Conservation (phyloP, 1,140 invertebrate genomes). For the Drosophila tsacasi region DNA sequence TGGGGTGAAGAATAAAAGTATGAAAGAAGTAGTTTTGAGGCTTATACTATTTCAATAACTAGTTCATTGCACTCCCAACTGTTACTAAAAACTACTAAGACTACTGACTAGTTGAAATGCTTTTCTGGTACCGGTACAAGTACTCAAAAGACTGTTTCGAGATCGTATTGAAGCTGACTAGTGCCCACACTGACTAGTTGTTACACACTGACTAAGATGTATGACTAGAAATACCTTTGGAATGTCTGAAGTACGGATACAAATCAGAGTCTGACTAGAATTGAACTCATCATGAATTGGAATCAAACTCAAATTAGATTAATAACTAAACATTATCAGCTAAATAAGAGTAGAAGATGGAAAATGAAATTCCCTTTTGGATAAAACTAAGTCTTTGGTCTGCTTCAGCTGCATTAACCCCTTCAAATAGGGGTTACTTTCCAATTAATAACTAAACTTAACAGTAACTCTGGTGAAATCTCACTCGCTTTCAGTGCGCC, state of each 20-base stretch:
- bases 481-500: slow-evolving; percentile 73
- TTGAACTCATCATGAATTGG: slow-evolving; percentile 49
- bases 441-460: slow-evolving; percentile 61
- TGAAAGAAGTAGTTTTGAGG: not conserved
- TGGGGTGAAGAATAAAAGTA: not conserved
- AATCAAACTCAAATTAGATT: slow-evolving; percentile 30
- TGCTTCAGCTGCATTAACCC: slow-evolving; percentile 69
- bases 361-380: slow-evolving; percentile 26
- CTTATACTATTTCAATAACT: slow-evolving; percentile 9
- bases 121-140: slow-evolving; percentile 29
- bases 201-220: slow-evolving; percentile 57
- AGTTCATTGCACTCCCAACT: slow-evolving; percentile 44
- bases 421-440: not conserved
- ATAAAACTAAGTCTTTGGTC: slow-evolving; percentile 75
- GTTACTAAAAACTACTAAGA: slow-evolving; percentile 16
- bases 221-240: slow-evolving; percentile 35
- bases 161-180: slow-evolving; percentile 77
- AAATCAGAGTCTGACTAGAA: slow-evolving; percentile 65
- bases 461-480: slow-evolving; percentile 42
- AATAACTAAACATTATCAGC: slow-evolving; percentile 47
- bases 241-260: slow-evolving; percentile 62
- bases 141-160: slow-evolving; percentile 26
- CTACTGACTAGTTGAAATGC: slow-evolving; percentile 58
- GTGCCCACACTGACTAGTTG: slow-evolving; percentile 38
- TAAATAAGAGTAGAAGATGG: slow-evolving; percentile 51